Conservation (phyloP, 2,888 invertebrate species). For the Zeuzera pyrina region DNA sequence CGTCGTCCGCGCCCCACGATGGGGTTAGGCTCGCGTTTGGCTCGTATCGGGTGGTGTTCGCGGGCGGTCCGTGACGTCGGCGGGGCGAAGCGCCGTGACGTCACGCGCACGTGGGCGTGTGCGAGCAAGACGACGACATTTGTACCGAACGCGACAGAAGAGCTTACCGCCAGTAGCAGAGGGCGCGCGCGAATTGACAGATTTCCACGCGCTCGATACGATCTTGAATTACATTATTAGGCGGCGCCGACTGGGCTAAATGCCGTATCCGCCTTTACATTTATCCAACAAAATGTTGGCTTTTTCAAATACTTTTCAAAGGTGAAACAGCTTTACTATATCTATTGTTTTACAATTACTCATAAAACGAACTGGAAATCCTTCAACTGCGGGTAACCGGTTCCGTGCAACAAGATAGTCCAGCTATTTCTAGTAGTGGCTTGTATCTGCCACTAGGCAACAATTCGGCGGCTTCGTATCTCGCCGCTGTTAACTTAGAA, state of each 20-base stretch:
- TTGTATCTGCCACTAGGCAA: too few relatives aligned
- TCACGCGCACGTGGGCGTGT: slow-evolving; percentile 61
- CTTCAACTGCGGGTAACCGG: slow-evolving; percentile 17
- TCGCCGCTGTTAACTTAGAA: too few relatives aligned
- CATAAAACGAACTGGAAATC: slow-evolving; percentile 8
- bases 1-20: slow-evolving; percentile 1
- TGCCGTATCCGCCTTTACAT: slow-evolving; percentile 28
- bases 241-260: slow-evolving; percentile 32
- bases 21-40: slow-evolving; percentile 23
- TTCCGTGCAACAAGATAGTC: slow-evolving; percentile 11
- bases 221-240: slow-evolving; percentile 57
- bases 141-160: slow-evolving; percentile 15
- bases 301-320: background rate
- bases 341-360: background rate
- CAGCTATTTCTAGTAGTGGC: slow-evolving; percentile 18
- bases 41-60: slow-evolving; percentile 19
- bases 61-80: slow-evolving; percentile 50
- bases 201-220: slow-evolving; percentile 61
- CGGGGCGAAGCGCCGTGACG: slow-evolving; percentile 45
- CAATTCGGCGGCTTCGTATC: too few relatives aligned
- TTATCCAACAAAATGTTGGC: slow-evolving; percentile 10
- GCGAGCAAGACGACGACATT: slow-evolving; percentile 37
- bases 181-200: slow-evolving; percentile 59
- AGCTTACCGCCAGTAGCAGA: slow-evolving; percentile 17
- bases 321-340: background rate